phyloP scores from a whole-genome alignment of 2,797 vertebrate species.

The Geotrypetes seraphini region DNA sequence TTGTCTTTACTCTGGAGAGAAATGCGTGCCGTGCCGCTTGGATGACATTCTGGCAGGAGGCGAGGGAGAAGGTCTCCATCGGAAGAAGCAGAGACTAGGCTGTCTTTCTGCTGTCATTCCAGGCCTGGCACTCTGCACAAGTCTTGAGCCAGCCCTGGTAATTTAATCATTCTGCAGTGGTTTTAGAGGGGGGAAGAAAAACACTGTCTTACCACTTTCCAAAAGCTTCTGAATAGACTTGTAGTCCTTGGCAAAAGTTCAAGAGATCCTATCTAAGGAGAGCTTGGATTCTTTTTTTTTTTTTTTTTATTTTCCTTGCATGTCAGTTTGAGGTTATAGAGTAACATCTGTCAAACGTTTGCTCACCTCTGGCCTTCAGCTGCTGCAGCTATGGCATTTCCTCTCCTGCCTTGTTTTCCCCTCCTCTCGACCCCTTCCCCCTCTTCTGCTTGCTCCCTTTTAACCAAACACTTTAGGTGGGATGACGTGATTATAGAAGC shows the following conservation, averaged over 20 bases:
- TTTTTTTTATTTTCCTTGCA: constrained; percentile 1
- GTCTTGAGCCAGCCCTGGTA: not conserved
- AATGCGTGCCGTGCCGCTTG: no score
- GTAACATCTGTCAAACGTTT: constrained; percentile 39
- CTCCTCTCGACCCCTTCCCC: constrained; percentile 22
- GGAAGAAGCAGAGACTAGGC: no score
- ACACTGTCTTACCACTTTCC: constrained; percentile 8
- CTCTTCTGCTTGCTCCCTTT: constrained; percentile 27
- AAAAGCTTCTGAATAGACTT: constrained; percentile 19
- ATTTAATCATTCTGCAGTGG: constrained; percentile 16
- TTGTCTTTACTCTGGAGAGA: no score
- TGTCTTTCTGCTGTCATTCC: no score
- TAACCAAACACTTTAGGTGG: constrained; percentile 50
- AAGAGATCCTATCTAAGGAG: no score
- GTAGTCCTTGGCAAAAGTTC: constrained; percentile 26
- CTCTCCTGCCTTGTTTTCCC: constrained; percentile 22
- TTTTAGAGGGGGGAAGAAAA: no score
- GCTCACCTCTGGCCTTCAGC: constrained; percentile 37
- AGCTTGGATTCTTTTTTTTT: no score
- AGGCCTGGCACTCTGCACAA: constrained; percentile 4
- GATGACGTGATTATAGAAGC: constrained; percentile 62
- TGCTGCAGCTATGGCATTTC: constrained; percentile 35
- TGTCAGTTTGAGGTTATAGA: constrained; percentile 35
- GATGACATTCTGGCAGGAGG: no score
- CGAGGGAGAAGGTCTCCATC: no score